These are phyloP conservation scores for Cryptoprocta ferox DNA, from an alignment of 2,797 vertebrate species.

Conservation along the genomic window DNA sequence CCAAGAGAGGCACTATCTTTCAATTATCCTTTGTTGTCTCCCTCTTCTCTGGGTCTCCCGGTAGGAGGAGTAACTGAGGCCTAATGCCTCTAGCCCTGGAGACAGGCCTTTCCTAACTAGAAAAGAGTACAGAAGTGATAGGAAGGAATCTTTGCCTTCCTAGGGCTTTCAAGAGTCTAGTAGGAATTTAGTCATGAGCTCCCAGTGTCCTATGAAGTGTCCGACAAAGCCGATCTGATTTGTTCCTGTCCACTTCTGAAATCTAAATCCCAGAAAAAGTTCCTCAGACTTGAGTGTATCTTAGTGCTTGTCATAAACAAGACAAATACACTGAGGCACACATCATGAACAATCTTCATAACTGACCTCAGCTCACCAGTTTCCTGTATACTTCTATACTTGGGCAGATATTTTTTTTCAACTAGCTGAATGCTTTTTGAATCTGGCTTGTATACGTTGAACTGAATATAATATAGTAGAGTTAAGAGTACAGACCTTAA, in stretches of 20 bases:
- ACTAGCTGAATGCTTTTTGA: background rate
- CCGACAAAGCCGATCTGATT: background rate
- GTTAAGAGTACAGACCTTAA: background rate
- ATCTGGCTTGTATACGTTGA: background rate
- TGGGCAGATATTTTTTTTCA: background rate
- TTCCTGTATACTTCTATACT: constrained; percentile 44
- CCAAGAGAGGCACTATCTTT: background rate
- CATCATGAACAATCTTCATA: constrained; percentile 16
- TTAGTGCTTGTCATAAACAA: constrained; percentile 16
- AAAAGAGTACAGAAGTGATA: background rate
- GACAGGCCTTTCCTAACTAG: background rate
- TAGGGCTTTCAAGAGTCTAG: background rate
- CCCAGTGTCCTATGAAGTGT: background rate
- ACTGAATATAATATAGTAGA: background rate
- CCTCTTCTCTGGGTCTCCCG: background rate
- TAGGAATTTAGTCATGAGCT: background rate
- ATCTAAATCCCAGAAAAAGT: constrained; percentile 9
- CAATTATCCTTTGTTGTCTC: background rate
- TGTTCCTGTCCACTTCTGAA: constrained; percentile 8
- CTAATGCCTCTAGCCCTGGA: background rate
- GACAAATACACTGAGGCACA: background rate
- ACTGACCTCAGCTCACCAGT: background rate
- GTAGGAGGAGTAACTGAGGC: background rate
- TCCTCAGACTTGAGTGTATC: background rate
- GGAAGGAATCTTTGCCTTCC: background rate